Evolutionary conservation across 2,797 vertebrate genomes (phyloP), one percentile per base, ranked within the genome.

Genomic region (Sebastes aleutianus): DNA sequence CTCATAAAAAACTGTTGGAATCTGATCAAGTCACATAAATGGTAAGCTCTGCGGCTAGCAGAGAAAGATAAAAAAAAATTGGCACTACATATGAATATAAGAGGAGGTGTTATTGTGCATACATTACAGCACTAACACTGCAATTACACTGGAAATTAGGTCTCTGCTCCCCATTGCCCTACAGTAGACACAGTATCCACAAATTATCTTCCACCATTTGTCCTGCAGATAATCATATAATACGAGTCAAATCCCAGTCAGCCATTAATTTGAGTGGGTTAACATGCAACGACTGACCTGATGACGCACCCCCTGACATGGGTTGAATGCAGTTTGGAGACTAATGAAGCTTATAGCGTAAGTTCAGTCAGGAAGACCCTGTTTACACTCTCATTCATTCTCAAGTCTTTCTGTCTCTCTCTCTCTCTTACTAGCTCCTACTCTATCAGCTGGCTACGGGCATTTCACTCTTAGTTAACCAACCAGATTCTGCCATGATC

Each of bases 1-100:
- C 18, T 34, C 5, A 20, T 24, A n/a, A 24, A 24, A 78, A 20
- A 39, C 27, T 8, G 27, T 50, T 78, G 63, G 36, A 85, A 63
- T 85, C 59, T 70, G 39, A 70, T 72, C 32, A 64, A 70, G 65
- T 61, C 58, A 65, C 57, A 56, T 50, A 16, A 70, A 67, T 29
- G 20, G 16, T 32, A 22, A 18, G 63, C 26, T 63, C 50, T 57
- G 72, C 54, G 29, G 16, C 58, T 50, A 64, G 29, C 53, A 70
- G 4, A 24, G n/a, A 56, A 59, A 16, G 14, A 43, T 18, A 64
- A 36, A 16, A 54, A 16, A n/a, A 32, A 54, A 54, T 12, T n/a
- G 5, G 10, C 43, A 9, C 5, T 27, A 26, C 12, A 59, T 76
- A 64, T 58, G 54, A 63, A 84, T 69, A 78, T 16, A 71, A 56